These are phyloP conservation scores for Lycaena phlaeas DNA, from an alignment of 2,888 invertebrate species.

Conservation along the genomic window DNA sequence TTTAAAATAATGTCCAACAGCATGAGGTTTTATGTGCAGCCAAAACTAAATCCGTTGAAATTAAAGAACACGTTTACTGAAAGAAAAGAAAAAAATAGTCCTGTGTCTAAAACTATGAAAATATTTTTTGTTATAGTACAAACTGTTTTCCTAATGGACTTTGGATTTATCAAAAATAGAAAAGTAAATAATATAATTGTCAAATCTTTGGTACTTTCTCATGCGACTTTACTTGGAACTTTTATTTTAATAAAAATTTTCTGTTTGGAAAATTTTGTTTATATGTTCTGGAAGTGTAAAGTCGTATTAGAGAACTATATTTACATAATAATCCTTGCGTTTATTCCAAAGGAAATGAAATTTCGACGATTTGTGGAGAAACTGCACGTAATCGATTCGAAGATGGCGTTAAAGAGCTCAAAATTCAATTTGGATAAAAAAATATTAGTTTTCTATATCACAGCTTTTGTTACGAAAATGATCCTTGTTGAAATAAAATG, in stretches of 20 bases:
- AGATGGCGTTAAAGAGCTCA: neutral
- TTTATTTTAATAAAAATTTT: neutral
- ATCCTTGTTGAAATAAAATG: neutral
- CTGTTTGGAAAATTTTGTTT: neutral
- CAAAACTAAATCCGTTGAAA: neutral
- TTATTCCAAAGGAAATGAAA: neutral
- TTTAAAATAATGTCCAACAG: too few species aligned
- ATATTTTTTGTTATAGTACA: neutral
- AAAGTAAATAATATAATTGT: neutral
- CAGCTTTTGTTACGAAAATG: neutral
- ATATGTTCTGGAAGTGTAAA: neutral
- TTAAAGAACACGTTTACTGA: constrained; percentile 3
- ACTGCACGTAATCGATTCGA: constrained; percentile 5
- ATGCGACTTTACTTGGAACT: neutral
- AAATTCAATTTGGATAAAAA: neutral
- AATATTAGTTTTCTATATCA: neutral
- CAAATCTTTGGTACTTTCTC: neutral
- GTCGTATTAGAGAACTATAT: constrained; percentile 1
- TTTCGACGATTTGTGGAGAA: constrained; percentile 1
- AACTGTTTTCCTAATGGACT: neutral
- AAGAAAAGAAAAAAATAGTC: neutral
- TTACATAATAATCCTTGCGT: neutral
- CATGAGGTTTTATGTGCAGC: neutral
- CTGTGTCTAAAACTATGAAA: neutral
- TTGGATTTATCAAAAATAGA: neutral